Percentiles rank a stretch among this genome's conserved stretches.
Conservation (phyloP, 53 echinoderm and acorn worm species). For the Luidia sarsii region DNA sequence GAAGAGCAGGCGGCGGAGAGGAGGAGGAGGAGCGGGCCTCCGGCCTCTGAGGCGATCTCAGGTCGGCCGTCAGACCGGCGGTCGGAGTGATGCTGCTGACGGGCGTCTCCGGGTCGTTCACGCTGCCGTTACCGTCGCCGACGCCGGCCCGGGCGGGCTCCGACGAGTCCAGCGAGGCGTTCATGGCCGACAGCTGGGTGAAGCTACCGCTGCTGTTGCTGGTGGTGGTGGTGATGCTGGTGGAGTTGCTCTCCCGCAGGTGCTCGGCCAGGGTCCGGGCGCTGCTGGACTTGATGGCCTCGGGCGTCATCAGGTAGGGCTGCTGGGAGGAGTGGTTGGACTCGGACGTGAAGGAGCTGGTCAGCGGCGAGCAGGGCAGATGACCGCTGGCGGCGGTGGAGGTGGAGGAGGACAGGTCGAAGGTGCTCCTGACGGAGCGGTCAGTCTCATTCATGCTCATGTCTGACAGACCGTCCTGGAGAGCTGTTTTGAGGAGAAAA, state of each 20-base stretch:
- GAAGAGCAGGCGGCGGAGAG: background rate
- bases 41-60: background rate
- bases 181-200: conserved; percentile 83
- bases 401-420: conserved; percentile 49
- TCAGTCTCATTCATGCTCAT: conserved; percentile 88
- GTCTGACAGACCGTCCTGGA: conserved; percentile 92
- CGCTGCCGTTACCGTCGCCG: too few species aligned
- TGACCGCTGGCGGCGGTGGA: too few species aligned
- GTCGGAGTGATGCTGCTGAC: conserved; percentile 83
- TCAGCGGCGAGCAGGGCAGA: conserved; percentile 60
- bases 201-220: conserved; percentile 83
- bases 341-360: conserved; percentile 94
- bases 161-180: conserved; percentile 67
- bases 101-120: conserved; percentile 73
- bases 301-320: conserved; percentile 91
- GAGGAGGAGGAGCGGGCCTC: background rate
- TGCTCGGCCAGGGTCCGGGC: conserved; percentile 64
- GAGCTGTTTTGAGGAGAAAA: conserved; percentile 62
- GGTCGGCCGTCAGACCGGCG: conserved; percentile 9
- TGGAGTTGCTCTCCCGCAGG: conserved; percentile 75
- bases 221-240: conserved; percentile 84
- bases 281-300: conserved; percentile 75
- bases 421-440: conserved; percentile 62
- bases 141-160: conserved; percentile 44
- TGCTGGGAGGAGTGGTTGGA: conserved; percentile 73